phyloP scores from a whole-genome alignment of 2,888 invertebrate genomes.

The Thymelicus sylvestris region DNA sequence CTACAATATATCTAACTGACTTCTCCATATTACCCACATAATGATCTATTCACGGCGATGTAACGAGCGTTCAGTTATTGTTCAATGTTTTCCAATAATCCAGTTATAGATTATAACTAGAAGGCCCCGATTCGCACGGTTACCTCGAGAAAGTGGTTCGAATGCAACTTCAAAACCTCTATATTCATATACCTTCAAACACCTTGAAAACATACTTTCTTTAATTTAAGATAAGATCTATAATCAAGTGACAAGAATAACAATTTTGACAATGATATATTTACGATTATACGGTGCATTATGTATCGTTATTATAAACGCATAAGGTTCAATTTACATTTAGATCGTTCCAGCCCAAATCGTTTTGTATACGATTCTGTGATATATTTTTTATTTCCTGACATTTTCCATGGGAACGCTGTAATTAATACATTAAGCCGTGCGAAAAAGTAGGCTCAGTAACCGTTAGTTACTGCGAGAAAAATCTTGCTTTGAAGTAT shows the following conservation, averaged over 20 bases:
- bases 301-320: conserved; percentile 27
- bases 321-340: conserved; percentile 39
- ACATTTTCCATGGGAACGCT: conserved; percentile 27
- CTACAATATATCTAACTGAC: too few relatives aligned
- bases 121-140: conserved; percentile 70
- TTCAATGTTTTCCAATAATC: conserved; percentile 82
- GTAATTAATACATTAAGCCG: conserved; percentile 35
- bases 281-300: conserved; percentile 41
- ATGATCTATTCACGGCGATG: conserved; percentile 58
- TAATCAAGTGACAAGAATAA: neutral
- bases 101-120: conserved; percentile 69
- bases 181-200: conserved; percentile 41
- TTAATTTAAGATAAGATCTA: neutral
- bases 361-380: conserved; percentile 8
- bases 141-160: conserved; percentile 59
- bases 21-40: conserved; percentile 46
- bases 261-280: conserved; percentile 36
- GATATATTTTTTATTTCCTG: conserved; percentile 25
- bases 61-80: conserved; percentile 79
- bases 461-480: conserved; percentile 16
- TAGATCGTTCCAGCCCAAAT: conserved; percentile 6
- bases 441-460: conserved; percentile 25
- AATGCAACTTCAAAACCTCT: conserved; percentile 49
- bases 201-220: neutral
- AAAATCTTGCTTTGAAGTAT: conserved; percentile 20